Evolutionary conservation across 2,888 invertebrate genomes (phyloP).

Genomic region (Xiphydria camelus): DNA sequence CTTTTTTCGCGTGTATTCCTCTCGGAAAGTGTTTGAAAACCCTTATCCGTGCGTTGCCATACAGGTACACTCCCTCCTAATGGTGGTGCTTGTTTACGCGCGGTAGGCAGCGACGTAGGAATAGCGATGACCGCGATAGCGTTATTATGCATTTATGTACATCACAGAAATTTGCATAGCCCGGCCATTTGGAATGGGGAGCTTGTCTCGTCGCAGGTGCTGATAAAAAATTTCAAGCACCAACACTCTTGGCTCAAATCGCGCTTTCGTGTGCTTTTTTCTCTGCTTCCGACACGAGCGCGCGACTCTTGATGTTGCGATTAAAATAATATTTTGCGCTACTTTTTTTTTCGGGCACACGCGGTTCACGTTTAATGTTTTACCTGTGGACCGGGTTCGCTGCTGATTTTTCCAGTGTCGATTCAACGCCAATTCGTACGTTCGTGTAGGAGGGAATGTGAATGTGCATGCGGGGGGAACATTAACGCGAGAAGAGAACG

Average conservation of each 20-base stretch:
- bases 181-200: conserved; percentile 16
- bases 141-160: conserved; percentile 31
- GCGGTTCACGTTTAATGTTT: neutral
- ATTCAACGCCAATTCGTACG: neutral
- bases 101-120: no score
- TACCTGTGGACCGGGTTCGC: neutral
- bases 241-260: conserved; percentile 28
- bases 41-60: no score
- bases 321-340: neutral
- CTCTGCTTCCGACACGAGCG: no score
- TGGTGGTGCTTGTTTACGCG: no score
- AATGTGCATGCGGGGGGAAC: neutral
- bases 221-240: conserved; percentile 24
- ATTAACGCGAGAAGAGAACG: neutral
- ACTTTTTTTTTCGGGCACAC: neutral
- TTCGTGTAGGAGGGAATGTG: neutral
- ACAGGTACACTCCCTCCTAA: no score
- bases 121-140: neutral
- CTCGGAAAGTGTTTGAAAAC: no score
- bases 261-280: conserved; percentile 29
- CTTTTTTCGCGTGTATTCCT: no score
- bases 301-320: neutral
- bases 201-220: conserved; percentile 10
- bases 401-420: neutral
- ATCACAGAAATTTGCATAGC: conserved; percentile 33